phyloP scores from a whole-genome alignment of 1,140 invertebrate species.

The Solenopsis invicta region DNA sequence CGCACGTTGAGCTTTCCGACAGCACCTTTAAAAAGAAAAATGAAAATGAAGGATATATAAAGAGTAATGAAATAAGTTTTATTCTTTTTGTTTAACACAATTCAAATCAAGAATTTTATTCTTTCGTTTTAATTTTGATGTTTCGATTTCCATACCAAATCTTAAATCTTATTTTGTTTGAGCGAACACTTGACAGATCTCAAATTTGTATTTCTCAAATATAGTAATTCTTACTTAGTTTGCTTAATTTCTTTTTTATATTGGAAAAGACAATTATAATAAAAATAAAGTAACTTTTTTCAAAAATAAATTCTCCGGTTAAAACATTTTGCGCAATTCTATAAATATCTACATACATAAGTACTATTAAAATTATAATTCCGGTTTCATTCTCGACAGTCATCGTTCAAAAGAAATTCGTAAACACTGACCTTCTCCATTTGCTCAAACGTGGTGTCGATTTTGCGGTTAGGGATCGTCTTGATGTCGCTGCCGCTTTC shows the following conservation, averaged over 20 bases:
- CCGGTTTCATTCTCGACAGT: neutral
- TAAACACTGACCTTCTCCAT: slow-evolving; percentile 81
- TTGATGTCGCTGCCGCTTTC: slow-evolving; percentile 89
- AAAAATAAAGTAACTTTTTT: neutral
- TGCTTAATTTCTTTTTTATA: neutral
- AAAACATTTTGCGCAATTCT: neutral
- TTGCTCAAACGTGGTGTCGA: slow-evolving; percentile 83
- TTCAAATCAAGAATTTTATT: no score
- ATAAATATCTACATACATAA: neutral
- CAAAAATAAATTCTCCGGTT: no score
- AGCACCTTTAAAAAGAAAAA: slow-evolving; percentile 74
- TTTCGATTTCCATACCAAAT: neutral
- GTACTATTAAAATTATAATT: neutral
- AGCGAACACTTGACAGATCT: neutral
- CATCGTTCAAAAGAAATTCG: neutral
- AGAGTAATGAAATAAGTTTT: neutral
- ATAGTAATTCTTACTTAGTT: neutral
- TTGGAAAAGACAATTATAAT: neutral
- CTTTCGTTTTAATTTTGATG: neutral
- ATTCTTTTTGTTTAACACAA: neutral
- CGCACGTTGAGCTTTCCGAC: slow-evolving; percentile 78
- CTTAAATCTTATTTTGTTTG: neutral
- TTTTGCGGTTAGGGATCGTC: slow-evolving; percentile 88
- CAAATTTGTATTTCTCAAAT: neutral
- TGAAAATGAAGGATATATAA: neutral